Percentiles rank a stretch among this genome's conserved stretches.
phyloP scores from a whole-genome alignment of 2,888 invertebrate genomes.

The Meganola albula region DNA sequence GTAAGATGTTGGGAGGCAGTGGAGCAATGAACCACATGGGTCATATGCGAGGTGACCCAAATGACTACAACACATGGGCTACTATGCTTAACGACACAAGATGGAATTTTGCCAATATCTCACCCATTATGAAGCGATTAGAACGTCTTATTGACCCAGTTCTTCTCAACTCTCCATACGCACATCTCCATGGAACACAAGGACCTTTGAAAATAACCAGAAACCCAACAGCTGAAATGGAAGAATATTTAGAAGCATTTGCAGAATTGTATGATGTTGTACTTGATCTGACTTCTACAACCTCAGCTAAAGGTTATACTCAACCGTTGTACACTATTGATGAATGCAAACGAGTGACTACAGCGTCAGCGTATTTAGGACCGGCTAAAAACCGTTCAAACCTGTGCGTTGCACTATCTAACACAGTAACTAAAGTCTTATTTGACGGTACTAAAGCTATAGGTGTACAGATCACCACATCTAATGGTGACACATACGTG shows the following conservation, averaged over 20 bases:
- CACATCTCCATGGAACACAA: constrained; percentile 3
- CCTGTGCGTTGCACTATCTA: constrained; percentile 3
- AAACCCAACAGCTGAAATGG: constrained; percentile 1
- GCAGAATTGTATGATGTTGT: constrained; percentile 2
- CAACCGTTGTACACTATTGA: constrained; percentile 10
- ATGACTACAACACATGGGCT: constrained; percentile 13
- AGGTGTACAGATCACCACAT: constrained; percentile 7
- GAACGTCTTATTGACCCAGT: constrained; percentile 3
- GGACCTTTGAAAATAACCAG: constrained; percentile 6
- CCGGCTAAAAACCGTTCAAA: constrained; percentile 3
- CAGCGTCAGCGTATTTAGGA: constrained; percentile 4
- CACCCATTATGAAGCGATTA: constrained; percentile 7
- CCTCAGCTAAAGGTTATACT: constrained; percentile 4
- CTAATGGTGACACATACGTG: constrained; percentile 1
- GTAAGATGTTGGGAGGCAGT: constrained; percentile 12
- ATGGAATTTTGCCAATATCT: constrained; percentile 8
- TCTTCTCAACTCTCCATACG: background rate
- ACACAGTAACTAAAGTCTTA: constrained; percentile 8
- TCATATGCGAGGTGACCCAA: constrained; percentile 7
- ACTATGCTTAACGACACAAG: background rate
- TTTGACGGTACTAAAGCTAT: constrained; percentile 1
- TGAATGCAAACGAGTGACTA: constrained; percentile 3
- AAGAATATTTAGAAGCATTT: constrained; percentile 7
- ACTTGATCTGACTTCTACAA: constrained; percentile 6
- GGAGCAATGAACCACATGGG: constrained; percentile 11